These are phyloP conservation scores for Peromyscus polionotus DNA, from an alignment of 2,113 vertebrate species.

Conservation along the genomic window DNA sequence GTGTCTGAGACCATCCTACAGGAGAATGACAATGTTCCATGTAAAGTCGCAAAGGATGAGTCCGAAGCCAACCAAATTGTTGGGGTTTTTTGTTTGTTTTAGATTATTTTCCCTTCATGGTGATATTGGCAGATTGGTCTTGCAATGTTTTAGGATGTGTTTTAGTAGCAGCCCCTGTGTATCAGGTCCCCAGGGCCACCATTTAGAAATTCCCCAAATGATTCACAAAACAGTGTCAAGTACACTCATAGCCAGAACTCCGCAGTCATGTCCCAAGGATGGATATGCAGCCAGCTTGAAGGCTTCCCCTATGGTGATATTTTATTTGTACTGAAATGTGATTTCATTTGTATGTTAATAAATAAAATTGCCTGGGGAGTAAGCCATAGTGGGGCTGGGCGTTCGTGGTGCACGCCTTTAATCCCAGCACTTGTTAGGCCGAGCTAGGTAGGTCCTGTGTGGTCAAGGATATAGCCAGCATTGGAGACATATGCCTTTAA, in stretches of 20 bases:
- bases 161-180: not conserved
- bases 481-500: too few species aligned
- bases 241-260: not conserved
- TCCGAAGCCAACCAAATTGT: not conserved
- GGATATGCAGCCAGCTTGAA: not conserved
- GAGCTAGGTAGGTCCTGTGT: too few species aligned
- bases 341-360: too few species aligned
- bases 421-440: too few species aligned
- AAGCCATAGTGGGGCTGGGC: too few species aligned
- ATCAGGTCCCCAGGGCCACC: not conserved
- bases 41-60: not conserved
- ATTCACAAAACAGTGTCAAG: not conserved
- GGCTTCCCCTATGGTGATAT: not conserved
- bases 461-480: too few species aligned
- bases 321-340: too few species aligned
- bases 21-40: not conserved
- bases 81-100: not conserved
- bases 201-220: not conserved
- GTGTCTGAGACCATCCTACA: too few species aligned
- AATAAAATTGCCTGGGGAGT: too few species aligned
- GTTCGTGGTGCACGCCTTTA: too few species aligned
- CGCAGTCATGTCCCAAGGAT: not conserved
- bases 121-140: constrained; percentile 6
- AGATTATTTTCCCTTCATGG: not conserved
- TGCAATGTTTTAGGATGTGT: not conserved